These are phyloP conservation scores for Cryptocephalus moraei DNA, from an alignment of 2,888 invertebrate species.

Conservation along the genomic window DNA sequence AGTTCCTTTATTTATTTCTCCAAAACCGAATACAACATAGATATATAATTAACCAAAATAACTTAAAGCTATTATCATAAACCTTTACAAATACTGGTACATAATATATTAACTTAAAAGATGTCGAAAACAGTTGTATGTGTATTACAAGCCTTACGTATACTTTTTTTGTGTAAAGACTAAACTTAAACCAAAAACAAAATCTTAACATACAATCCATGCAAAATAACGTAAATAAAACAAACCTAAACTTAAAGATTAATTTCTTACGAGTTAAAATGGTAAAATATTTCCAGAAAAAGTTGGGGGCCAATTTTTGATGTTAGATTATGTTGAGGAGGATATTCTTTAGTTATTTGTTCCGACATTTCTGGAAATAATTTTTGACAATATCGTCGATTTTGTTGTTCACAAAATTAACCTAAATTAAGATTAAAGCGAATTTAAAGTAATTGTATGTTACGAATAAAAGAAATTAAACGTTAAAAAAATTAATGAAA, in stretches of 20 bases:
- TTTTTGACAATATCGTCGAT: slow-evolving; percentile 1
- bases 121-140: slow-evolving; percentile 32
- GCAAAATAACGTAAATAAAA: slow-evolving; percentile 7
- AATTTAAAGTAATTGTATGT: too few relatives aligned
- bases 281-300: slow-evolving; percentile 15
- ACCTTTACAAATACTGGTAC: slow-evolving; percentile 5
- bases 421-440: too few relatives aligned
- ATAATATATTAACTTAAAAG: slow-evolving; percentile 10
- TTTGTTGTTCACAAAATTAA: too few relatives aligned
- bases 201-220: slow-evolving; percentile 17
- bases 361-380: slow-evolving; percentile 16
- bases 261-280: slow-evolving; percentile 6
- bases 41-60: slow-evolving; percentile 9
- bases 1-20: slow-evolving; percentile 9
- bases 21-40: slow-evolving; percentile 10
- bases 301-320: slow-evolving; percentile 8
- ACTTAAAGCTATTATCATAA: slow-evolving; percentile 11
- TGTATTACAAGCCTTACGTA: slow-evolving; percentile 29
- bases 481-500: too few relatives aligned
- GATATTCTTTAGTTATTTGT: slow-evolving; percentile 12
- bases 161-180: slow-evolving; percentile 2
- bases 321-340: slow-evolving; percentile 16
- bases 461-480: too few relatives aligned
- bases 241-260: slow-evolving; percentile 7
- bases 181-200: slow-evolving; percentile 11